These are phyloP conservation scores for Calosoma granatense DNA, from an alignment of 1,140 invertebrate genomes.

Conservation along the genomic window DNA sequence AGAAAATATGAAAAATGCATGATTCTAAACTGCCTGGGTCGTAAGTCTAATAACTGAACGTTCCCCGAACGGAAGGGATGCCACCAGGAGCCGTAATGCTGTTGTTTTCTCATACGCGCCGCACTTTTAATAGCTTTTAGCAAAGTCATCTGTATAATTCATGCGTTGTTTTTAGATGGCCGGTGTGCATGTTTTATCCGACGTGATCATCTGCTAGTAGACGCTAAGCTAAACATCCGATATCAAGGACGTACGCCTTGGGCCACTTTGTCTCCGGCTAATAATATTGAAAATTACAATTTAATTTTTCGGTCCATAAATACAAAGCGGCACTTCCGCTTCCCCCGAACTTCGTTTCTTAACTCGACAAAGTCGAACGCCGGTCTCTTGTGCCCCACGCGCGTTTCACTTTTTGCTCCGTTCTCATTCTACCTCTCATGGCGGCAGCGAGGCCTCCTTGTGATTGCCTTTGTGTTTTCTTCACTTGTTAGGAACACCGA, in stretches of 20 bases:
- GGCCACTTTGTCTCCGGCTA: neutral
- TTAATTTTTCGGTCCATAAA: slow-evolving; percentile 5
- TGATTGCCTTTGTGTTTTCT: slow-evolving; percentile 6
- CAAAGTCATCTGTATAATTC: neutral
- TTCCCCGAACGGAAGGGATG: neutral
- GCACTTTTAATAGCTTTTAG: slow-evolving; percentile 7
- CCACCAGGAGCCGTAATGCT: neutral
- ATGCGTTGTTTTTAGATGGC: slow-evolving; percentile 3
- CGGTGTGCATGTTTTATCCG: too few relatives aligned
- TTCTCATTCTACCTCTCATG: neutral
- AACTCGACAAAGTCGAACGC: neutral
- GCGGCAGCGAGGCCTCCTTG: neutral
- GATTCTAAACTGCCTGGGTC: slow-evolving; percentile 16
- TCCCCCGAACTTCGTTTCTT: neutral
- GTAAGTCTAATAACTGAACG: slow-evolving; percentile 16
- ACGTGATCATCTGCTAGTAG: too few relatives aligned
- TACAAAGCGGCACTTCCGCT: neutral
- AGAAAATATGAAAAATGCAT: slow-evolving; percentile 19
- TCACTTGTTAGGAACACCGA: neutral
- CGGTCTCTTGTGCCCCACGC: neutral
- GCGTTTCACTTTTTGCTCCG: neutral
- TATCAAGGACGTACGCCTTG: neutral
- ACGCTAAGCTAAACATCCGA: too few relatives aligned
- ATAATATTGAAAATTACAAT: slow-evolving; percentile 7
- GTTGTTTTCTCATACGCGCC: neutral